Evolutionary conservation across 2,888 invertebrate genomes (phyloP), one percentile per base, ranked within the genome.

Genomic region (Scrobipalpa atriplicella): DNA sequence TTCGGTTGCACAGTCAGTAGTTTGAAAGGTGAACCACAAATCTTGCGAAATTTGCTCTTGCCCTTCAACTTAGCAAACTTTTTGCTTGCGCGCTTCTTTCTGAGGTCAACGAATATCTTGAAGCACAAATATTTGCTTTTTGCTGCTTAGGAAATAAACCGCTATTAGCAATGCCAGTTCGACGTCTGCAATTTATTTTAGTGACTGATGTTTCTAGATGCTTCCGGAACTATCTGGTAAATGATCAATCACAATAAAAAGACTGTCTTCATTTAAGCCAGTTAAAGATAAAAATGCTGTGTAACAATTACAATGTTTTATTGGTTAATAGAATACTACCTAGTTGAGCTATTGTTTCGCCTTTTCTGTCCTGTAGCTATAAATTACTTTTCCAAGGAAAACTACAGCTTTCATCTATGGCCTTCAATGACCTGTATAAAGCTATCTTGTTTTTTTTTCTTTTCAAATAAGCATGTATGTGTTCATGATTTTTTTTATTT

Each of bases 11-110:
- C 56, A 56, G 0, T 19, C 13, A 19, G 56, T 56, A 19, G 56
- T 56, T 56, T 36, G 56, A 56, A 56, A 56, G 56, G 29, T 56
- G 56, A 56, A 56, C 56, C 56, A 29, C 56, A 56, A 6, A 2
- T 11, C 29, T 56, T 56, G 10, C 56, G 36, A 56, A 21, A 56
- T 29, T 56, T 56, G 56, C 56, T 11, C 56, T 56, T 56, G 56
- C 56, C 29, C 56, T 56, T 56, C 29, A 56, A 6, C 54, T 54
- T 5, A 54, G 54, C 19, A 21, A 54, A 54, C 47, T 54, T 54
- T 54, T 54, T 54, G 19, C 54, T 19, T 8, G 21, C 21, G 21
- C 54, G 54, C 54, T 21, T 54, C 19, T 29, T 29, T 29, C 29
- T 29, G 29, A 29, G 29, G 13, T 51, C 51, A 51, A 41, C 41